A percentile compares a stretch with the other conserved stretches of the same genome.
These are phyloP conservation scores for Perca fluviatilis DNA, from an alignment of 2,113 vertebrate genomes.

Conservation along the genomic window DNA sequence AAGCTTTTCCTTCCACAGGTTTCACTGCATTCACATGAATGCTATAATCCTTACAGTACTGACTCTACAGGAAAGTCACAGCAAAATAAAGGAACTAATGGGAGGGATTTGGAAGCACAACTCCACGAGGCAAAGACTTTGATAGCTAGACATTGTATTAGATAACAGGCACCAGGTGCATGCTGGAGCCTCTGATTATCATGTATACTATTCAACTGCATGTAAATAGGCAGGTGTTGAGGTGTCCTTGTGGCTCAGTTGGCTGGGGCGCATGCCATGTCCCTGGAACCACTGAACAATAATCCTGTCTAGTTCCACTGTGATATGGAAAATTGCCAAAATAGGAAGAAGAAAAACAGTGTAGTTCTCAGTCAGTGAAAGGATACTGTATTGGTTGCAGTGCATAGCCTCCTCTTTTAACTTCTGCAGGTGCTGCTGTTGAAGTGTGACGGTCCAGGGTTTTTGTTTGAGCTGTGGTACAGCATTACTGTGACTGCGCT, in stretches of 20 bases:
- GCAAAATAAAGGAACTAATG: slow-evolving; percentile 21
- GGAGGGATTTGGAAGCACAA: slow-evolving; percentile 19
- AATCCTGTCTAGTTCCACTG: neutral
- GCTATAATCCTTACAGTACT: neutral
- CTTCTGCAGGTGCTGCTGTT: slow-evolving; percentile 94
- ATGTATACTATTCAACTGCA: neutral
- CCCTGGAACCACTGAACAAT: neutral
- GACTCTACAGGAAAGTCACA: neutral
- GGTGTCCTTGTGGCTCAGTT: slow-evolving; percentile 3
- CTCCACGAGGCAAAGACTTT: slow-evolving; percentile 29
- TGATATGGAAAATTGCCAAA: neutral
- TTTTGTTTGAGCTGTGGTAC: slow-evolving; percentile 94
- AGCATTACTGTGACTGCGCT: slow-evolving; percentile 92
- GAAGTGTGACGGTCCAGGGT: slow-evolving; percentile 97
- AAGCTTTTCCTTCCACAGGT: neutral
- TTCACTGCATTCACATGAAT: neutral
- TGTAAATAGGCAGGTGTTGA: neutral
- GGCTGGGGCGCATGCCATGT: neutral
- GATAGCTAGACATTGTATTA: slow-evolving; percentile 18
- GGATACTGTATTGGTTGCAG: slow-evolving; percentile 98
- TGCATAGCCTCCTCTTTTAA: slow-evolving; percentile 98
- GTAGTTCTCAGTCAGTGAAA: slow-evolving; percentile 73
- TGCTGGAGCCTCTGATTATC: neutral
- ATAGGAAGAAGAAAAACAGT: neutral
- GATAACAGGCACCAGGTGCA: neutral